Percentiles rank a stretch among this genome's conserved stretches.
Evolutionary conservation across 2,888 invertebrate genomes (phyloP).

Genomic region (Leptinotarsa juncta): DNA sequence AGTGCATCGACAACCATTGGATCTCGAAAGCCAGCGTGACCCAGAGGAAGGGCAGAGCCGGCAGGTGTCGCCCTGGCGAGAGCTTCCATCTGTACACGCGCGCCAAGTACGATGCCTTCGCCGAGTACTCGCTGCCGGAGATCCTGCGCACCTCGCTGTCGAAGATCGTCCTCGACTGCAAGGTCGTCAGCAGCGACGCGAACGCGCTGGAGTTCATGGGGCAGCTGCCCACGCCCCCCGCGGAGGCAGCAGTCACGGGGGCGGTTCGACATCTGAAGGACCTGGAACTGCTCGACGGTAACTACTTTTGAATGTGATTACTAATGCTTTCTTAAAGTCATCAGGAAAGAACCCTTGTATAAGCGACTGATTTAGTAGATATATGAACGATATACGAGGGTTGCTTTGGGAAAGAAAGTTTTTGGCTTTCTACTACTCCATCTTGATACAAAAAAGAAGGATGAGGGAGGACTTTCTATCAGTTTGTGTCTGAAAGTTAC

Average conservation of each 20-base stretch:
- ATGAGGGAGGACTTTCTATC: no score
- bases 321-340: no score
- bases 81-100: constrained; percentile 70
- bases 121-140: constrained; percentile 71
- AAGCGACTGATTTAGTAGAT: no score
- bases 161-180: constrained; percentile 71
- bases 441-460: no score
- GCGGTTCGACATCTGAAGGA: constrained; percentile 74
- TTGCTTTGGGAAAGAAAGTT: no score
- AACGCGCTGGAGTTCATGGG: constrained; percentile 71
- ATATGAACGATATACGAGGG: no score
- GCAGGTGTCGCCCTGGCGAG: constrained; percentile 74
- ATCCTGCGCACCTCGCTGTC: constrained; percentile 71
- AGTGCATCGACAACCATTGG: constrained; percentile 71
- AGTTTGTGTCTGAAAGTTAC: no score
- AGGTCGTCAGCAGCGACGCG: constrained; percentile 72
- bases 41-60: constrained; percentile 78
- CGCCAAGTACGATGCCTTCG: constrained; percentile 67
- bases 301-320: background rate
- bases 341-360: no score
- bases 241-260: constrained; percentile 64
- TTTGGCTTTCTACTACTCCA: no score
- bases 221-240: constrained; percentile 74
- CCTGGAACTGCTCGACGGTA: constrained; percentile 70
- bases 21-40: constrained; percentile 73